Evolutionary conservation across 2,888 invertebrate genomes (phyloP).

Genomic region (Scaptomyza polygonia): DNA sequence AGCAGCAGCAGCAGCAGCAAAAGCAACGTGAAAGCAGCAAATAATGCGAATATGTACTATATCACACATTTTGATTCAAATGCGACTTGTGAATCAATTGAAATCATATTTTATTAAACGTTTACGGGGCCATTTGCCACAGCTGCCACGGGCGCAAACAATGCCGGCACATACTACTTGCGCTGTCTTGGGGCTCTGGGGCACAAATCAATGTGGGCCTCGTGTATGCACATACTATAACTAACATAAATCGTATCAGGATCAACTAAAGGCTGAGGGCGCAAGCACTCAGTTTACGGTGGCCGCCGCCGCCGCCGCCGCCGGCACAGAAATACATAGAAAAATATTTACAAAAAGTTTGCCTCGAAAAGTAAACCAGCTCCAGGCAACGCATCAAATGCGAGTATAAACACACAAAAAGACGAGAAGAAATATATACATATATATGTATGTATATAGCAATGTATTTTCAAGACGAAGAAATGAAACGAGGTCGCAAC

Average conservation of each 20-base stretch:
- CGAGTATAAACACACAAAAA: conserved; percentile 65
- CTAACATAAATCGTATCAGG: conserved; percentile 62
- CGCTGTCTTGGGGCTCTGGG: conserved; percentile 25
- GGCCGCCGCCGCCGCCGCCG: conserved; percentile 11
- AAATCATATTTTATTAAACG: conserved; percentile 78
- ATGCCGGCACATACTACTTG: conserved; percentile 38
- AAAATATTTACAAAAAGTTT: conserved; percentile 76
- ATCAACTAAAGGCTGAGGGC: conserved; percentile 23
- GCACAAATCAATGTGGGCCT: conserved; percentile 48
- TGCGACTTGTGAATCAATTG: conserved; percentile 75
- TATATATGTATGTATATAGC: background rate
- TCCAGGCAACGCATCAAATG: conserved; percentile 62
- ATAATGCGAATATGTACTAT: conserved; percentile 34
- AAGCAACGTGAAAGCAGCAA: conserved; percentile 18
- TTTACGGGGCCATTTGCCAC: conserved; percentile 73
- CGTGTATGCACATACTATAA: conserved; percentile 43
- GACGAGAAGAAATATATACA: background rate
- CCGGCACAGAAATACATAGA: conserved; percentile 48
- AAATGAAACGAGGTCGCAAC: conserved; percentile 24
- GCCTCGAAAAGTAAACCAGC: conserved; percentile 56
- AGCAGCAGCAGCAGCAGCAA: conserved; percentile 14
- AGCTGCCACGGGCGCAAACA: conserved; percentile 63
- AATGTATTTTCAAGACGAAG: conserved; percentile 22
- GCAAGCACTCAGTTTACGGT: background rate
- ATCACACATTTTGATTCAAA: conserved; percentile 62